Conservation (phyloP, 2,888 invertebrate species). For the Nemotelus pantherinus region DNA sequence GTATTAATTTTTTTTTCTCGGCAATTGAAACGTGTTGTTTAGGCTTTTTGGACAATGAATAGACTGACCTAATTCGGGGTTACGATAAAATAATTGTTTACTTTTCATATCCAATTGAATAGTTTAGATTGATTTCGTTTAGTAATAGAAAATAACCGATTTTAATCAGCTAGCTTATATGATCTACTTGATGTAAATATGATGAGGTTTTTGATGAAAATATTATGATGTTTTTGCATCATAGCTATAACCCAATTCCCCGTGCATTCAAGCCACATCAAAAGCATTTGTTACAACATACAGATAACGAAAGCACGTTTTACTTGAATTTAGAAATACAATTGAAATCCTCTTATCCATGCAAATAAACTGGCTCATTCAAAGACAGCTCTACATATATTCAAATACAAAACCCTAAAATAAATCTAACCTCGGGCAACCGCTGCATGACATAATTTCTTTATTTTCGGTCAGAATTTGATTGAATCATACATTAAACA, state of each 20-base stretch:
- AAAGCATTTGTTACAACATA: too few species aligned
- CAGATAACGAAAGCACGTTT: too few species aligned
- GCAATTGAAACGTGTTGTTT: constrained; percentile 25
- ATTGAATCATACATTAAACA: constrained; percentile 41
- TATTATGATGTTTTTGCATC: too few species aligned
- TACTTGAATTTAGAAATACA: background rate
- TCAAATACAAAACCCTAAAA: constrained; percentile 21
- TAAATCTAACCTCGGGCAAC: constrained; percentile 33
- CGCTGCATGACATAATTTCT: constrained; percentile 13
- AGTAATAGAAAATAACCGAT: background rate
- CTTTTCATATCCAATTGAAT: constrained; percentile 22
- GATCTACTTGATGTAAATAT: too few species aligned
- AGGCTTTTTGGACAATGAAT: constrained; percentile 2
- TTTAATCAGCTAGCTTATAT: too few species aligned
- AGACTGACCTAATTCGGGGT: constrained; percentile 19
- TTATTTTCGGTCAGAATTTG: constrained; percentile 25
- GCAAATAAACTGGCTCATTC: constrained; percentile 1
- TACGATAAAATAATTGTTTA: background rate
- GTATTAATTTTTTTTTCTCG: constrained; percentile 8
- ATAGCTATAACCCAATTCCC: too few species aligned
- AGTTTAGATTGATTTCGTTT: background rate
- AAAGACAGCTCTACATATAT: background rate
- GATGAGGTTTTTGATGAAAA: too few species aligned
- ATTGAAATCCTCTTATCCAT: constrained; percentile 21
- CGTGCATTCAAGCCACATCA: too few species aligned